Evolutionary conservation across 2,797 vertebrate genomes (phyloP), one percentile per base, ranked within the genome.

Genomic region (Gephyroberyx darwinii): DNA sequence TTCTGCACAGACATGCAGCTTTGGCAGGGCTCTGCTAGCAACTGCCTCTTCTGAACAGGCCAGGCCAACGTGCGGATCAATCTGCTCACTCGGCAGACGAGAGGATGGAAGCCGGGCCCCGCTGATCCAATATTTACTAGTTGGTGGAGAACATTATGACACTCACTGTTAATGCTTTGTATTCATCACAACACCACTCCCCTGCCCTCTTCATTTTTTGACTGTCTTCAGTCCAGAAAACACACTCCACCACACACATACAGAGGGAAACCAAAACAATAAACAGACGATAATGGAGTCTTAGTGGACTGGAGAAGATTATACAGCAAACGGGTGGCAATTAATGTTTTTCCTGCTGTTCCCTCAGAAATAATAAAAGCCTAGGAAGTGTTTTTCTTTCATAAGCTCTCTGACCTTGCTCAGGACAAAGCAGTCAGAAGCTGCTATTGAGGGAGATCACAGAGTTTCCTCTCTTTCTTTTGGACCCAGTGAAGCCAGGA

Each of bases 81-180:
- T 91, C 85, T 89, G 90, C 81, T 88, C 85, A 50, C 79, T 83
- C 85, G 74, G 83, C 84, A 89, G 79, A 86, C 54, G 47, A 74
- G 65, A 71, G 51, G 75, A 62, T 78, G 60, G 75, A 53, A 76
- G 75, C 80, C 85, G 78, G 74, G 82, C 68, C 81, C 74, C 58
- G 70, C 79, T 84, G 89, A 92, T 91, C 90, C 89, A 90, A 87
- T 89, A 89, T 89, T 92, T 88, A 90, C 88, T 78, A 86, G 81
- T 83, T 86, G 75, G 83, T 72, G 78, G 74, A 84, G 76, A 74
- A 74, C 81, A 78, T 86, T 17, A 75, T 82, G 87, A 88, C 88
- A 75, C 71, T 87, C 78, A 76, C 83, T 79, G 78, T 83, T 86
- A 77, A 75, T 78, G 85, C 76, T 89, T 87, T 84, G 78, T 83